These are phyloP conservation scores for Drosophila santomea DNA, from an alignment of 1,140 invertebrate species.

Conservation along the genomic window DNA sequence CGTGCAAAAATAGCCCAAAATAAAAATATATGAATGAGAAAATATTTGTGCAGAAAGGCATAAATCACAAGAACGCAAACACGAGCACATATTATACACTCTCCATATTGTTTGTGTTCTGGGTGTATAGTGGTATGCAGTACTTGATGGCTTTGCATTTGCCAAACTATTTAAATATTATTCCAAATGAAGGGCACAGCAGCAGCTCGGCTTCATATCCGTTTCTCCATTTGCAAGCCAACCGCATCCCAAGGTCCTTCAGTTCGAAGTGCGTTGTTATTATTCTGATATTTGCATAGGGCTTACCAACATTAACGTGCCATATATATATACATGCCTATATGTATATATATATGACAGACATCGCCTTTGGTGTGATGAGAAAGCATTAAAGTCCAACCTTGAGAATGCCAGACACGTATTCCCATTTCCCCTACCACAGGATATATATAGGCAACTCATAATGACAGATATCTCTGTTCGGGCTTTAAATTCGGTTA, in stretches of 20 bases:
- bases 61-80: slow-evolving; percentile 62
- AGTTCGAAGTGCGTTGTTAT: slow-evolving; percentile 76
- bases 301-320: slow-evolving; percentile 31
- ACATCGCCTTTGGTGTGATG: slow-evolving; percentile 37
- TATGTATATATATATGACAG: slow-evolving; percentile 13
- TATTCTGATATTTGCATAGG: slow-evolving; percentile 68
- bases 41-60: slow-evolving; percentile 56
- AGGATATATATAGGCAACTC: slow-evolving; percentile 42
- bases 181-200: slow-evolving; percentile 59
- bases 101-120: slow-evolving; percentile 3
- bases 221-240: slow-evolving; percentile 24
- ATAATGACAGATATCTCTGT: slow-evolving; percentile 44
- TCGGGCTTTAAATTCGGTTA: slow-evolving; percentile 41
- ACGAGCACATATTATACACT: slow-evolving; percentile 5
- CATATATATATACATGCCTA: slow-evolving; percentile 1
- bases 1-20: slow-evolving; percentile 64
- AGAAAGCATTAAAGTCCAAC: slow-evolving; percentile 69
- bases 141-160: slow-evolving; percentile 64
- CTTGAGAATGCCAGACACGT: slow-evolving; percentile 80
- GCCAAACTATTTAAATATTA: slow-evolving; percentile 74
- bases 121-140: neutral
- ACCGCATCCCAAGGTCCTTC: slow-evolving; percentile 54
- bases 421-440: slow-evolving; percentile 48
- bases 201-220: slow-evolving; percentile 37
- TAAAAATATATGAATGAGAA: slow-evolving; percentile 55